Conservation (phyloP, 2,113 vertebrate genomes). For the Leucosticte australis region DNA sequence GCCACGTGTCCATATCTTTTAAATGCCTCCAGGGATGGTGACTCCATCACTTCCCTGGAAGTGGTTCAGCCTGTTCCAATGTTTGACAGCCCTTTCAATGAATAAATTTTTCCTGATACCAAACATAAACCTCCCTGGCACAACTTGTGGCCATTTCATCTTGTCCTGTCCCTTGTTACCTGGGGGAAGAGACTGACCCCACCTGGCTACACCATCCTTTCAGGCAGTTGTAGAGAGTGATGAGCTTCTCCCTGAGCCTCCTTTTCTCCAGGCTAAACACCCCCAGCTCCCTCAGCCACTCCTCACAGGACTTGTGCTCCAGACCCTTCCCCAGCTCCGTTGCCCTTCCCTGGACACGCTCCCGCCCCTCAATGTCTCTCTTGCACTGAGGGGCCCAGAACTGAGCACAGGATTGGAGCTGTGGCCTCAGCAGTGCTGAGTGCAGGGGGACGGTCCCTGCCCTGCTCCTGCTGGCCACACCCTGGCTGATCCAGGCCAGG, state of each 20-base stretch:
- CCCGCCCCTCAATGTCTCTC: neutral
- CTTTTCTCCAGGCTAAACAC: neutral
- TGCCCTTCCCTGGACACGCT: neutral
- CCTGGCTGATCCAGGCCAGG: neutral
- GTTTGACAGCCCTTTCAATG: neutral
- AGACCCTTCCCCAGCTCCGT: neutral
- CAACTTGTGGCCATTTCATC: neutral
- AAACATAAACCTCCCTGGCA: neutral
- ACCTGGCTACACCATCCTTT: neutral
- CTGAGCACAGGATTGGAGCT: neutral
- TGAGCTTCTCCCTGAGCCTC: accelerated
- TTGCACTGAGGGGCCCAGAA: neutral
- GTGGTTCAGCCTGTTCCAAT: neutral
- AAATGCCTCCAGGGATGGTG: neutral
- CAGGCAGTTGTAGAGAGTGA: neutral
- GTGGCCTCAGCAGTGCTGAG: neutral
- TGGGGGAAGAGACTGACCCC: neutral
- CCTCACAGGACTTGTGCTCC: accelerated
- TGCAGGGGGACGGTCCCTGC: neutral
- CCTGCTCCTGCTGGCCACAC: neutral
- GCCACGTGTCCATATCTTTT: neutral
- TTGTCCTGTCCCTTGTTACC: neutral
- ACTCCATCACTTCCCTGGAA: neutral
- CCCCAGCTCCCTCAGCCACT: neutral
- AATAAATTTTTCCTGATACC: neutral